These are phyloP conservation scores for Hypotaenidia okinawae DNA, from an alignment of 2,797 vertebrate genomes.

Conservation along the genomic window DNA sequence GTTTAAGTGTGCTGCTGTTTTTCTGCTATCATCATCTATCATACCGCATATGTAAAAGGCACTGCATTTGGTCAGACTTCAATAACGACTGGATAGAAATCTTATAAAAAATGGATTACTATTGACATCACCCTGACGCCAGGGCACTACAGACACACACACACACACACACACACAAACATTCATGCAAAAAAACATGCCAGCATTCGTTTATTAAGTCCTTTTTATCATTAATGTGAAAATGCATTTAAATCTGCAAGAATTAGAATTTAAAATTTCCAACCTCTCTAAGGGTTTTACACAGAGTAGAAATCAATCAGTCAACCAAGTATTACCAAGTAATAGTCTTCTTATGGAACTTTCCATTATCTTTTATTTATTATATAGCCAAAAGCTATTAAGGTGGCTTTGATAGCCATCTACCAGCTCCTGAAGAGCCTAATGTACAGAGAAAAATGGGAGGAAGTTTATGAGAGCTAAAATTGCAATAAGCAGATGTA, in stretches of 20 bases:
- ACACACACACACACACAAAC: background rate
- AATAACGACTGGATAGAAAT: background rate
- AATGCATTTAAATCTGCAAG: slow-evolving; percentile 18
- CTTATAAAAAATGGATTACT: background rate
- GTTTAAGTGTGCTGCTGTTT: background rate
- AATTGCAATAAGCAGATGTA: background rate
- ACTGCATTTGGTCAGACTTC: slow-evolving; percentile 4
- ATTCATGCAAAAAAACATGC: slow-evolving; percentile 19
- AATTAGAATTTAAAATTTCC: slow-evolving; percentile 37
- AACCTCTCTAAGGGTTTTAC: slow-evolving; percentile 11
- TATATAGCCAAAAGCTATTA: background rate
- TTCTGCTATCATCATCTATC: background rate
- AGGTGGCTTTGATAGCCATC: background rate
- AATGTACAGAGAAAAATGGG: background rate
- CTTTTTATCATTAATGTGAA: slow-evolving; percentile 1
- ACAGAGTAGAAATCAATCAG: slow-evolving; percentile 36
- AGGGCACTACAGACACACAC: background rate
- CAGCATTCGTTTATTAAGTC: slow-evolving; percentile 19
- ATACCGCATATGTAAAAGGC: background rate
- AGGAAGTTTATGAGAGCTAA: background rate
- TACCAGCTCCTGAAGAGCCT: background rate
- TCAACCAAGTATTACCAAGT: background rate
- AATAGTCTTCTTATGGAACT: background rate
- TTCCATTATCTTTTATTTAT: slow-evolving; percentile 9
- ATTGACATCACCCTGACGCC: background rate